Evolutionary conservation across 2,797 vertebrate species (phyloP).

Genomic region (Notolepis coatsorum): DNA sequence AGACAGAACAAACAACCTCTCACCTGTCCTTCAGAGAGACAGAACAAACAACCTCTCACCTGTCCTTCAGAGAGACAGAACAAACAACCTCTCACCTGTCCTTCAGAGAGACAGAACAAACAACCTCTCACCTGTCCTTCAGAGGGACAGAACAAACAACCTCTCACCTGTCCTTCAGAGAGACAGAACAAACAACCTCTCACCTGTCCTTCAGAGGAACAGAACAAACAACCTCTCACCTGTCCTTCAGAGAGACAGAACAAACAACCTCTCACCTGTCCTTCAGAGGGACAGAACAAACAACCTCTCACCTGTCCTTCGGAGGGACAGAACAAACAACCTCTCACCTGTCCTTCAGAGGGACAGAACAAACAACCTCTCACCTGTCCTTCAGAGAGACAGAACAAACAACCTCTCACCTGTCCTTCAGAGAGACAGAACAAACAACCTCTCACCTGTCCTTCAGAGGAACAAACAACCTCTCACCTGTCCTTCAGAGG

Average conservation of each 20-base stretch:
- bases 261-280: conserved; percentile 21
- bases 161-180: conserved; percentile 5
- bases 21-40: neutral
- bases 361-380: conserved; percentile 22
- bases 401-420: conserved; percentile 23
- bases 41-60: conserved; percentile 23
- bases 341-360: conserved; percentile 5
- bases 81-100: conserved; percentile 21
- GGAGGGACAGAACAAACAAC: conserved; percentile 9
- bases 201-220: neutral
- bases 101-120: conserved; percentile 6
- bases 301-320: conserved; percentile 7
- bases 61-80: neutral
- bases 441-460: conserved; percentile 21
- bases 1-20: conserved; percentile 21
- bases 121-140: conserved; percentile 7
- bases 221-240: conserved; percentile 23
- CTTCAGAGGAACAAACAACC: conserved; percentile 12
- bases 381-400: neutral
- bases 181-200: conserved; percentile 21
- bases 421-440: neutral
- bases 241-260: neutral
- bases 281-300: conserved; percentile 7
- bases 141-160: conserved; percentile 10
- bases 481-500: conserved; percentile 1